Conservation (phyloP, 1,140 invertebrate genomes). For the Heliothis subflexa region DNA sequence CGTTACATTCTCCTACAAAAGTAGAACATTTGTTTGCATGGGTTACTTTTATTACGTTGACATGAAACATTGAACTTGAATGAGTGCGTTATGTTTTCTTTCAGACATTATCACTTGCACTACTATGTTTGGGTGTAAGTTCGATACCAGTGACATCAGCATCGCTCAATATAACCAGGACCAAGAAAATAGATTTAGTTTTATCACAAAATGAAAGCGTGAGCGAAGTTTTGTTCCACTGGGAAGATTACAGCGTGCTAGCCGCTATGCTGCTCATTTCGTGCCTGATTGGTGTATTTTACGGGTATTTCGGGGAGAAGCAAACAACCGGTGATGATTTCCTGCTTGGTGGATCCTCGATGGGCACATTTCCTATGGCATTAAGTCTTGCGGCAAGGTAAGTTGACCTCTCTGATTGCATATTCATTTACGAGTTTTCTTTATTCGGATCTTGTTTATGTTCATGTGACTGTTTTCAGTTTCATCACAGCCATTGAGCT, state of each 20-base stretch:
- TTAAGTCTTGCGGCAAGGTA: slow-evolving; percentile 92
- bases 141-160: slow-evolving; percentile 44
- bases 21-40: not conserved
- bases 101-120: slow-evolving; percentile 37
- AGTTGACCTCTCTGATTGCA: slow-evolving; percentile 11
- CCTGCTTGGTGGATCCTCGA: slow-evolving; percentile 90
- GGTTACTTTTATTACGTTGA: slow-evolving; percentile 2
- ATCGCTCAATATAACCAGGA: slow-evolving; percentile 45
- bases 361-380: slow-evolving; percentile 92
- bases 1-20: not conserved
- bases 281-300: slow-evolving; percentile 93
- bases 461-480: slow-evolving; percentile 82
- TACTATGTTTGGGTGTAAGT: slow-evolving; percentile 35
- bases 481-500: slow-evolving; percentile 96
- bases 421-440: not conserved
- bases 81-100: slow-evolving; percentile 30
- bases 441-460: not conserved
- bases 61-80: slow-evolving; percentile 29
- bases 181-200: slow-evolving; percentile 5
- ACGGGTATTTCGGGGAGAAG: slow-evolving; percentile 91
- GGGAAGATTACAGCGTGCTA: slow-evolving; percentile 91
- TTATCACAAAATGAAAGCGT: slow-evolving; percentile 39
- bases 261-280: slow-evolving; percentile 90
- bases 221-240: slow-evolving; percentile 84
- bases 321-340: slow-evolving; percentile 92